These are phyloP conservation scores for Lepidocolaptes lacrymiger DNA, from an alignment of 2,797 vertebrate genomes.

Conservation along the genomic window DNA sequence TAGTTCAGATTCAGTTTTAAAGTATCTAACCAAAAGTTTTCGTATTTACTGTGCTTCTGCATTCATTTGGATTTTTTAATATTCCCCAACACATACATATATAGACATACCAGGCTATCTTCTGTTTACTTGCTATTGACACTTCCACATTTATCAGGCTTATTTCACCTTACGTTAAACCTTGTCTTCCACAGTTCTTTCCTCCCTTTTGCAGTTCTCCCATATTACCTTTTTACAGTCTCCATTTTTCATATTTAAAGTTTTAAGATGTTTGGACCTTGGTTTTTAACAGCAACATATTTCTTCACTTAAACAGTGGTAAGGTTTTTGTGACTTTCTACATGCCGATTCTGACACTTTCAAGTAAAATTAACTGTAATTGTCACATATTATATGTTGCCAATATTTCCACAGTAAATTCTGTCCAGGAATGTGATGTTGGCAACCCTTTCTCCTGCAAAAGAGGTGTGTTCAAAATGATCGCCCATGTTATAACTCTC, in stretches of 20 bases:
- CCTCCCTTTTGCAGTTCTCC: constrained; percentile 11
- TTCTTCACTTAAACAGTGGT: constrained; percentile 40
- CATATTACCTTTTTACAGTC: constrained; percentile 53
- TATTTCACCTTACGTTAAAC: constrained; percentile 19
- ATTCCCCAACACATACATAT: not conserved
- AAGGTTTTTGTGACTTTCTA: constrained; percentile 5
- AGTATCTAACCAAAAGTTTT: not conserved
- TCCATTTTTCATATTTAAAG: constrained; percentile 67
- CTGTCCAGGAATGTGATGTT: not conserved
- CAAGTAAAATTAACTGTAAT: constrained; percentile 50
- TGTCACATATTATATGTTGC: not conserved
- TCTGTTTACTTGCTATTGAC: constrained; percentile 41
- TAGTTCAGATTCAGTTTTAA: not conserved
- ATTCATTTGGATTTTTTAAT: not conserved
- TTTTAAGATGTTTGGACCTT: constrained; percentile 64
- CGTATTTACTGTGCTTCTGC: not conserved
- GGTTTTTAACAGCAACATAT: constrained; percentile 31
- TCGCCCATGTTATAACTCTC: not conserved
- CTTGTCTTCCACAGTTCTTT: constrained; percentile 16
- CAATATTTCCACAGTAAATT: constrained; percentile 19
- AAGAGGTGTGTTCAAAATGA: not conserved
- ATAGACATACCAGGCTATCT: not conserved
- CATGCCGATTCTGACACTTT: not conserved
- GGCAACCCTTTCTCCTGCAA: not conserved
- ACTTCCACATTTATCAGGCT: constrained; percentile 40